Evolutionary conservation across 2,888 invertebrate species (phyloP), one percentile per base, ranked within the genome.

Genomic region (Agonopterix heracliana): DNA sequence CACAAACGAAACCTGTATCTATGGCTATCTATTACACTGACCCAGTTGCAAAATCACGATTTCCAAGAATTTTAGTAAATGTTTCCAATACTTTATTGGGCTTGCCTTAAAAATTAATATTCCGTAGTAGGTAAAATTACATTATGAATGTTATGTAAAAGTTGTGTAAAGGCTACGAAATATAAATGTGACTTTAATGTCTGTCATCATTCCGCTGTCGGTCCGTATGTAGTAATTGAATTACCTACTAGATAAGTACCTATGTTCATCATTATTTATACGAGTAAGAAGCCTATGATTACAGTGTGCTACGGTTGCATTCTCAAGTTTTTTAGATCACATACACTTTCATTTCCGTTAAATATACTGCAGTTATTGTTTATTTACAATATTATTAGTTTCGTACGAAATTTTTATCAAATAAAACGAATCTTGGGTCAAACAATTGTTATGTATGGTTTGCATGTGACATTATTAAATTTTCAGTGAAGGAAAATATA

Each of bases 41-140:
- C 82, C 81, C 60, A 73, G 64, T 84, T 86, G 69, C 74, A 69
- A 79, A 79, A 81, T 68, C 60, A 63, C 63, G 56, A 60, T 63
- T 57, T 67, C 64, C 61, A 44, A 51, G 45, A 35, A 51, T 46
- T 46, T 46, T 41, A 38, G n/a, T 11, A 10, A 44, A 48, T 40
- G 11, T 46, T 45, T 17, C 42, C 34, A 13, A 42, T 40, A 51
- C 48, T 45, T 34, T 48, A 51, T 51, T 48, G 40, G 51, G 36
- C 17, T 17, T 43, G 47, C 12, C 46, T 48, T 41, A 41, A 11
- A 45, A 48, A 51, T 48, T 48, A 44, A 46, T 48, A 51, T 42
- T 45, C 41, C 41, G 13, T 14, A 12, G 12, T 34, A 46, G 34
- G 11, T 34, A 46, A n/a, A n/a, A 45, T 42, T 41, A 44, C 45